These are phyloP conservation scores for Rhinopomastus cyanomelas DNA, from an alignment of 2,113 vertebrate genomes.

Conservation along the genomic window DNA sequence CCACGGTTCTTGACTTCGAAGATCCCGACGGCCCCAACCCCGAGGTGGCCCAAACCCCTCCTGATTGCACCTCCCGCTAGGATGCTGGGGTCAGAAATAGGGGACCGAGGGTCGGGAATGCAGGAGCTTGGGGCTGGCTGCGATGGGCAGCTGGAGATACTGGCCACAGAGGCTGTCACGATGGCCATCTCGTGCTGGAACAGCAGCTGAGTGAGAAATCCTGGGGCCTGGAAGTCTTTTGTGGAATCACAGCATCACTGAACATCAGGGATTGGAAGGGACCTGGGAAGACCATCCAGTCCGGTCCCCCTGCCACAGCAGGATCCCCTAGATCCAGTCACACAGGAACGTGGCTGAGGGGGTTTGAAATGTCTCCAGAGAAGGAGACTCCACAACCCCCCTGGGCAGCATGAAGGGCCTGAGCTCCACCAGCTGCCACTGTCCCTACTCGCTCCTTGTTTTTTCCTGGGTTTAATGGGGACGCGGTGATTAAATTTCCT, in stretches of 20 bases:
- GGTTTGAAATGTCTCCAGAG: no score
- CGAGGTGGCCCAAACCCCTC: fast-evolving
- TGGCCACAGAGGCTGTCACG: fast-evolving
- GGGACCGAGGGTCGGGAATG: fast-evolving
- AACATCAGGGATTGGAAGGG: no score
- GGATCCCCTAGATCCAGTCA: no score
- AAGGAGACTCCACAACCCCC: no score
- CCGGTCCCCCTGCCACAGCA: no score
- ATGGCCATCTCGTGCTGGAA: fast-evolving
- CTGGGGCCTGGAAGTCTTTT: fast-evolving
- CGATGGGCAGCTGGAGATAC: fast-evolving
- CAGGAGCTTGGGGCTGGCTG: fast-evolving
- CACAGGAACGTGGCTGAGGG: no score
- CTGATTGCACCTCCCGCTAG: no score
- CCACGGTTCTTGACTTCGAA: neutral
- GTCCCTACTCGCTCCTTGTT: neutral
- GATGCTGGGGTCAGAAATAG: neutral
- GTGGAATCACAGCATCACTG: no score
- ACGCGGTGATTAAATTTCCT: conserved; percentile 53
- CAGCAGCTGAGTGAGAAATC: fast-evolving
- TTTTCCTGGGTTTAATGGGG: conserved; percentile 36
- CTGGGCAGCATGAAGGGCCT: no score
- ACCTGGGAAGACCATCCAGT: no score
- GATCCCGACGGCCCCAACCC: fast-evolving
- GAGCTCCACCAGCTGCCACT: fast-evolving